Evolutionary conservation across 2,888 invertebrate species (phyloP), one percentile per base, ranked within the genome.

Genomic region (Ophioninae sp.): DNA sequence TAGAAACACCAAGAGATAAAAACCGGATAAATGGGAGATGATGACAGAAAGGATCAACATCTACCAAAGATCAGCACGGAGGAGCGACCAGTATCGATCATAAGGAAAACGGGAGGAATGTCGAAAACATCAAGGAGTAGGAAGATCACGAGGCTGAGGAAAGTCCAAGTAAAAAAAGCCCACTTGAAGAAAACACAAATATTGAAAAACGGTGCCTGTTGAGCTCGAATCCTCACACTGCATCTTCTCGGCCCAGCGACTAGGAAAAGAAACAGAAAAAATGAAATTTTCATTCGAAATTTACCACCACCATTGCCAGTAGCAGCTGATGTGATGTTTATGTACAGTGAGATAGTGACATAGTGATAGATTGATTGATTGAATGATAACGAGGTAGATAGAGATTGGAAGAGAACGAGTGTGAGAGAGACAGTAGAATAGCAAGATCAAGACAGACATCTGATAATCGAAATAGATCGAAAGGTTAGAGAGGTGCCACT

Each of bases 261-360:
- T 41, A 20, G 82, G 23, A 41, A 41, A 59, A 41, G 23, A 13
- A 72, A 17, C 0, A 56, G 56, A 67, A 74, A 74, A 30, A 74
- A 61, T 21, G 76, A 79, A 30, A 82, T 79, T 81, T 83, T 79
- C 82, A 73, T 77, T 64, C 23, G 77, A 79, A 37, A 39, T 76
- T 76, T 70, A 89, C 90, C 91, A 90, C 91, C 92, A 91, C 91
- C 91, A 91, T 92, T 90, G 91, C 90, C 89, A 89, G 89, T 92
- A 90, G 89, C 90, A 91, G 90, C 92, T 92, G 30, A 30, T 30
- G 92, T 92, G 92, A 92, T 91, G 90, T 88, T 87, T 65, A 68
- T 78, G 79, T 74, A 70, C 56, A 80, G 70, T 62, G 65, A 85
- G 50, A 50, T 50, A 50, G 50, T 17, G 50, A 50, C 50, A 50